A percentile compares a stretch with the other conserved stretches of the same genome.
phyloP scores from a whole-genome alignment of 2,888 invertebrate genomes.

The Micoletzkya japonica region DNA sequence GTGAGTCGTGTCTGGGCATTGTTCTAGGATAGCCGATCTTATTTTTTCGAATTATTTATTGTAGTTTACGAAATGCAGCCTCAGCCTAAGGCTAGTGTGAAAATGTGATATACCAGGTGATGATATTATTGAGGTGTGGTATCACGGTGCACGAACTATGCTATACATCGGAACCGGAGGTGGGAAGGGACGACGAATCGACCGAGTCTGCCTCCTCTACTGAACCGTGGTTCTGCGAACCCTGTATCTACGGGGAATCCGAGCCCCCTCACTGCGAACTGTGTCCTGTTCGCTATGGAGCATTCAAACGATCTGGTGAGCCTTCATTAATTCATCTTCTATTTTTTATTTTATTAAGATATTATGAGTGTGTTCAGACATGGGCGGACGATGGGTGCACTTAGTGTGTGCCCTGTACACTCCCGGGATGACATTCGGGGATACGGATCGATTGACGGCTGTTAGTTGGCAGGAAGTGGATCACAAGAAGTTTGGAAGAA shows the following conservation, averaged over 20 bases:
- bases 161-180: conserved; percentile 38
- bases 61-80: neutral
- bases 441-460: conserved; percentile 84
- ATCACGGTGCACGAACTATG: conserved; percentile 61
- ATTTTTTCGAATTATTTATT: neutral
- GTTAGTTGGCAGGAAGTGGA: conserved; percentile 94
- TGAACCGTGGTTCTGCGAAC: conserved; percentile 95
- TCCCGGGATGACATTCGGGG: conserved; percentile 93
- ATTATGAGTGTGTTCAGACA: conserved; percentile 38
- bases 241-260: conserved; percentile 71
- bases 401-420: conserved; percentile 95
- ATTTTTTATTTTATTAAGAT: neutral
- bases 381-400: conserved; percentile 80
- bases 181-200: conserved; percentile 15
- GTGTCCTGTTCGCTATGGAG: conserved; percentile 85
- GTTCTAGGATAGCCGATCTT: neutral
- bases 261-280: conserved; percentile 85
- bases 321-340: neutral
- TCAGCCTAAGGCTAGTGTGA: conserved; percentile 4
- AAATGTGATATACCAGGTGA: no score
- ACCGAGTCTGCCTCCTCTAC: conserved; percentile 37
- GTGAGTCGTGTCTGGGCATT: conserved; percentile 29
- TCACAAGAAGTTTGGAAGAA: conserved; percentile 93
- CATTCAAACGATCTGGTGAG: conserved; percentile 79
- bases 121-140: conserved; percentile 46